These are phyloP conservation scores for Pentalonia nigronervosa DNA, from an alignment of 1,140 invertebrate genomes.

Conservation along the genomic window DNA sequence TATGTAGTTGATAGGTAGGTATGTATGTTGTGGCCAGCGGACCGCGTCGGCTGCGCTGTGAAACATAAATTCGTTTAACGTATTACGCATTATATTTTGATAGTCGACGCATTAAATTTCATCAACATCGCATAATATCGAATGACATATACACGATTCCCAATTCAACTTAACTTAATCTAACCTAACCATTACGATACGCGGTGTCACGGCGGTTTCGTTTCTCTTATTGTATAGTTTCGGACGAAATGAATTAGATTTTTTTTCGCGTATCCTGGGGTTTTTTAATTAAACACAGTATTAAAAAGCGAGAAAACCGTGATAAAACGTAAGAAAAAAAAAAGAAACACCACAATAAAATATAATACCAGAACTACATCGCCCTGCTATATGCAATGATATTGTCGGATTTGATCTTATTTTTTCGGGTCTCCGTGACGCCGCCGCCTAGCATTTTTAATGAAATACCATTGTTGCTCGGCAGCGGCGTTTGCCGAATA, in stretches of 20 bases:
- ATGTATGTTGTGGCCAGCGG: not conserved
- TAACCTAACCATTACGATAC: no score
- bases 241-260: not conserved
- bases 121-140: no score
- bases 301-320: not conserved
- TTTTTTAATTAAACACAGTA: slow-evolving; percentile 13
- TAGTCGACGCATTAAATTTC: not conserved
- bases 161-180: no score
- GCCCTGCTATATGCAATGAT: not conserved
- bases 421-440: not conserved
- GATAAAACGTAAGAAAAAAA: not conserved
- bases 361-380: not conserved
- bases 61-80: not conserved
- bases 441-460: slow-evolving; percentile 10
- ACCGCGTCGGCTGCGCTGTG: not conserved
- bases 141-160: no score
- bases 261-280: not conserved
- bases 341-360: slow-evolving; percentile 15
- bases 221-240: not conserved
- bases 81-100: not conserved
- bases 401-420: slow-evolving; percentile 11
- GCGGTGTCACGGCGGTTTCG: not conserved
- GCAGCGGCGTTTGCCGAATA: not conserved
- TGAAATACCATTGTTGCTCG: slow-evolving; percentile 47
- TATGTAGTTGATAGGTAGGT: no score